Conservation (phyloP, 1,140 invertebrate genomes). For the Papilio aristodemus region DNA sequence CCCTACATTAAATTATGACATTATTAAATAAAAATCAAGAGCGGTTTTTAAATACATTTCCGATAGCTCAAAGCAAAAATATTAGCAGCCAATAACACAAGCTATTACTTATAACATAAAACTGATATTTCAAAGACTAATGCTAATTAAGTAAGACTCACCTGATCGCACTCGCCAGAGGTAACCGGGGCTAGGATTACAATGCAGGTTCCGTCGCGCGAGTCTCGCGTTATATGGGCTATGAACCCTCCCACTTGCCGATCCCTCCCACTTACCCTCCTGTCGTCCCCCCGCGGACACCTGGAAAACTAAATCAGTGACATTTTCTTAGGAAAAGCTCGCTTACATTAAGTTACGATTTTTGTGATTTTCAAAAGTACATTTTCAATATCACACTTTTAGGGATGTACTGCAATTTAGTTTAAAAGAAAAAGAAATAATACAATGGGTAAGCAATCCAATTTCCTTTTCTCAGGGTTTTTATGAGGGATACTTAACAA, state of each 20-base stretch:
- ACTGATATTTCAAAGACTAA: background rate
- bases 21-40: too few species aligned
- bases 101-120: too few species aligned
- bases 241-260: background rate
- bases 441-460: too few species aligned
- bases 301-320: background rate
- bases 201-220: background rate
- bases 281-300: background rate
- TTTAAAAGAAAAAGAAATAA: too few species aligned
- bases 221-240: background rate
- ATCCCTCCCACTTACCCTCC: background rate
- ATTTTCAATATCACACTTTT: too few species aligned
- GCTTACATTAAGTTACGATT: background rate
- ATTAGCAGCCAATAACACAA: too few species aligned
- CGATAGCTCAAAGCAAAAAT: too few species aligned
- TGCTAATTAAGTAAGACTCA: background rate
- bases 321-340: background rate
- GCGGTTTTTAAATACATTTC: too few species aligned
- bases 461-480: too few species aligned
- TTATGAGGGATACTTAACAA: too few species aligned
- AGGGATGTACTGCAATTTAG: too few species aligned
- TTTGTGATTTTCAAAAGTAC: background rate
- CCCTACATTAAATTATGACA: too few species aligned
- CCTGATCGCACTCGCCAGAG: background rate
- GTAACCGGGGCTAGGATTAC: background rate